phyloP scores from a whole-genome alignment of 2,888 invertebrate species.

The Orthonevra nobilis region DNA sequence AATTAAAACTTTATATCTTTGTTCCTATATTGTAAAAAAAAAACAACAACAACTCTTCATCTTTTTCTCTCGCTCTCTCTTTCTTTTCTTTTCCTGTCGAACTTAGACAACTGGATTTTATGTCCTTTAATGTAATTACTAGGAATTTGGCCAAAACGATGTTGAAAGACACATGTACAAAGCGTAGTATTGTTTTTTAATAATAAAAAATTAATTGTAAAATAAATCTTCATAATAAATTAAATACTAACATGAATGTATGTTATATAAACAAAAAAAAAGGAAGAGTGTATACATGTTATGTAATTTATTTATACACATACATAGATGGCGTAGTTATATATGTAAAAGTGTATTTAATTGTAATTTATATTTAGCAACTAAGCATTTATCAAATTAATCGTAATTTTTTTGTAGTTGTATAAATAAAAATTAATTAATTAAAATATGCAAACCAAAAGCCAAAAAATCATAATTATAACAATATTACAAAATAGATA shows the following conservation, averaged over 20 bases:
- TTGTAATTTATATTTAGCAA: conserved; percentile 44
- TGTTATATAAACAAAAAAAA: conserved; percentile 6
- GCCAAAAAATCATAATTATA: conserved; percentile 59
- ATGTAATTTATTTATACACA: conserved; percentile 40
- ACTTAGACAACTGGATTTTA: not conserved
- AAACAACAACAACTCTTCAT: conserved; percentile 1
- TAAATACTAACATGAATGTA: conserved; percentile 8
- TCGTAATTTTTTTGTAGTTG: conserved; percentile 53
- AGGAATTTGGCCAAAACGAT: too few relatives aligned
- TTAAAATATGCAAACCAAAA: conserved; percentile 25
- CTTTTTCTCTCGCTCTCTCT: not conserved
- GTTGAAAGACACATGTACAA: not conserved
- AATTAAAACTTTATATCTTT: conserved; percentile 48
- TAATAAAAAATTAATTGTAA: too few relatives aligned
- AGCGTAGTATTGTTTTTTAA: not conserved
- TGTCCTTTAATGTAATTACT: not conserved
- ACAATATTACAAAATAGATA: too few relatives aligned
- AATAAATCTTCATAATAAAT: not conserved
- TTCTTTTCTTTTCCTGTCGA: conserved; percentile 7
- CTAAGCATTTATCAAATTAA: conserved; percentile 52
- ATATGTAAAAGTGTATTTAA: conserved; percentile 39
- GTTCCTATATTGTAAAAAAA: conserved; percentile 62
- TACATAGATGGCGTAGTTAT: conserved; percentile 16
- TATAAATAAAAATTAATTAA: conserved; percentile 23
- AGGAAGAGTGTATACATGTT: conserved; percentile 34